Conservation (phyloP, 1,140 invertebrate species). For the Scaptomyza pallida region DNA sequence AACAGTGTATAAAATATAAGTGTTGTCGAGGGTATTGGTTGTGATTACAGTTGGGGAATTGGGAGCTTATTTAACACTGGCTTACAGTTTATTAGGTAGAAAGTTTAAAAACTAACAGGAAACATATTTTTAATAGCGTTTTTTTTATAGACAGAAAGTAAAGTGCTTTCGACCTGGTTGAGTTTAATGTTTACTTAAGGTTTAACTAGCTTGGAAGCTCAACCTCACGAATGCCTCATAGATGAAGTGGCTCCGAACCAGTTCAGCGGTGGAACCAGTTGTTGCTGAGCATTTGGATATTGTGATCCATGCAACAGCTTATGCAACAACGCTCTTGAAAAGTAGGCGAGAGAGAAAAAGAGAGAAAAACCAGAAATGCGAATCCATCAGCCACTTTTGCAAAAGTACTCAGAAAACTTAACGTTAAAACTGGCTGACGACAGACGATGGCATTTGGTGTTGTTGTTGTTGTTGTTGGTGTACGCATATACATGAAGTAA, state of each 20-base stretch:
- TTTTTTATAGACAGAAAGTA: too few species aligned
- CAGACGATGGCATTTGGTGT: slow-evolving; percentile 33
- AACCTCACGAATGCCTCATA: too few species aligned
- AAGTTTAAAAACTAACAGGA: too few species aligned
- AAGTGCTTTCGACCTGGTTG: too few species aligned
- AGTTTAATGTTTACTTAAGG: too few species aligned
- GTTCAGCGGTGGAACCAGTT: too few species aligned
- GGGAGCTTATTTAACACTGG: too few species aligned
- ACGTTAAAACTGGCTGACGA: slow-evolving; percentile 46
- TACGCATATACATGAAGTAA: slow-evolving; percentile 27
- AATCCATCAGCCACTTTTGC: slow-evolving; percentile 35
- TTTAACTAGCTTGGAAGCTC: too few species aligned
- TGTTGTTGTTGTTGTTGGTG: slow-evolving; percentile 29
- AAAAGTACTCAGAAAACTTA: slow-evolving; percentile 32
- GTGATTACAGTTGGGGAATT: not conserved
- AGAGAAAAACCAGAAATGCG: slow-evolving; percentile 49
- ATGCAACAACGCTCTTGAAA: slow-evolving; percentile 55
- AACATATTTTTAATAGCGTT: too few species aligned
- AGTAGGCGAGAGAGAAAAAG: slow-evolving; percentile 10
- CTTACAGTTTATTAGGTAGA: too few species aligned
- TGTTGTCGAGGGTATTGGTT: not conserved
- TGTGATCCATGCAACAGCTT: slow-evolving; percentile 36
- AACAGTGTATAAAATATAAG: slow-evolving; percentile 6
- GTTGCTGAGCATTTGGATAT: slow-evolving; percentile 46
- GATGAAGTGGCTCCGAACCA: slow-evolving; percentile 27